These are phyloP conservation scores for Cotesia chilonis DNA, from an alignment of 1,140 invertebrate species.

Conservation along the genomic window DNA sequence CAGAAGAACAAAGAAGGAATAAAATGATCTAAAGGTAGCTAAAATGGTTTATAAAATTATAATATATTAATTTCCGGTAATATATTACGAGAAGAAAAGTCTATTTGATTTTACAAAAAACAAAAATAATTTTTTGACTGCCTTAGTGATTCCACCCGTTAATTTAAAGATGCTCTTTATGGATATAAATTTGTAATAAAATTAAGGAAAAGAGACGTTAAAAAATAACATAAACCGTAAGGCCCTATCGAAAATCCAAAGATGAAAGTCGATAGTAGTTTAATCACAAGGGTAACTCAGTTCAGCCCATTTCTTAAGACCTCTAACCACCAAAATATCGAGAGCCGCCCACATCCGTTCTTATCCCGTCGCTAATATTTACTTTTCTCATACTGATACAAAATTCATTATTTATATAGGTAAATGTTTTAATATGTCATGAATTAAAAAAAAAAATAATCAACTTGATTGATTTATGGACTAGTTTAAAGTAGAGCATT, in stretches of 20 bases:
- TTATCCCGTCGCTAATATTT: constrained; percentile 38
- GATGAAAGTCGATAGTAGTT: constrained; percentile 39
- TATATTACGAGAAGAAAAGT: constrained; percentile 8
- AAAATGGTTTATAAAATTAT: background rate
- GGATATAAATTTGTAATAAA: constrained; percentile 34
- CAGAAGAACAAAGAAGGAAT: background rate
- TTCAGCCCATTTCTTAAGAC: constrained; percentile 19
- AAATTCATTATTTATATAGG: constrained; percentile 6
- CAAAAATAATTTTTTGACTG: constrained; percentile 12
- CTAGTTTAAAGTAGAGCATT: too few relatives aligned
- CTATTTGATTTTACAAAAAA: constrained; percentile 12
- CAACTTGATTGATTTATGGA: too few relatives aligned
- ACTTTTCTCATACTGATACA: constrained; percentile 31
- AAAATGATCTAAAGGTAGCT: background rate
- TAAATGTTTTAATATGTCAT: background rate
- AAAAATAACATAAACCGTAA: constrained; percentile 13
- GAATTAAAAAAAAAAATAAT: background rate
- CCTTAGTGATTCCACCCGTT: constrained; percentile 32
- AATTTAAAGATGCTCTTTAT: constrained; percentile 31
- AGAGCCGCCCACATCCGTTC: constrained; percentile 40
- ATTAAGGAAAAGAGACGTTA: constrained; percentile 29
- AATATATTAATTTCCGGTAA: background rate
- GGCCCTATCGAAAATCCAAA: constrained; percentile 33
- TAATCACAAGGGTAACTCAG: constrained; percentile 28
- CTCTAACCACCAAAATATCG: constrained; percentile 30